A percentile compares a stretch with the other conserved stretches of the same genome.
These are phyloP conservation scores for Oryzias melastigma DNA, from an alignment of 2,113 vertebrate species.

Conservation along the genomic window DNA sequence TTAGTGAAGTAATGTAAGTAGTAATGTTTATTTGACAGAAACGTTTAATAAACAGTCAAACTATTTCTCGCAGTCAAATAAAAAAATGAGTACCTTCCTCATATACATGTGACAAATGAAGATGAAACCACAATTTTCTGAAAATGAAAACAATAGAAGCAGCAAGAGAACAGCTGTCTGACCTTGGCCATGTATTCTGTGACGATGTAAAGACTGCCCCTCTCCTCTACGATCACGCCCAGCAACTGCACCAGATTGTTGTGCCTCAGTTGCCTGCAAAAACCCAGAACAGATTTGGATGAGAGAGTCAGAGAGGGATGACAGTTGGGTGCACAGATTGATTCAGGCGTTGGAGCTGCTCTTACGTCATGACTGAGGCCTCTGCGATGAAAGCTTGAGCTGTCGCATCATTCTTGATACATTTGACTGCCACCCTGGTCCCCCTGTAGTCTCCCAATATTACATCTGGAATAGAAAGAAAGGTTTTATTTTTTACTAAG, in stretches of 20 bases:
- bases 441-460: constrained; percentile 91
- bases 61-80: no score
- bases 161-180: constrained; percentile 5
- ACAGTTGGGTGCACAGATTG: no score
- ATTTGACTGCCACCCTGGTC: constrained; percentile 96
- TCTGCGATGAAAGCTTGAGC: constrained; percentile 96
- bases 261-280: constrained; percentile 88
- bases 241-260: constrained; percentile 95
- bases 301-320: no score
- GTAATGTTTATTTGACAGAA: not conserved
- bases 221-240: constrained; percentile 94
- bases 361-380: constrained; percentile 98
- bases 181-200: constrained; percentile 99
- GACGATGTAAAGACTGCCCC: constrained; percentile 92
- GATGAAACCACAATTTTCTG: no score
- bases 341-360: not conserved
- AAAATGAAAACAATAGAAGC: not conserved
- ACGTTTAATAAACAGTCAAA: not conserved
- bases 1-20: no score
- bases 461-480: constrained; percentile 48
- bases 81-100: no score
- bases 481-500: not conserved
- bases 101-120: no score
- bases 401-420: constrained; percentile 96
- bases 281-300: not conserved